These are phyloP conservation scores for Nezara viridula DNA, from an alignment of 2,888 invertebrate genomes.

Conservation along the genomic window DNA sequence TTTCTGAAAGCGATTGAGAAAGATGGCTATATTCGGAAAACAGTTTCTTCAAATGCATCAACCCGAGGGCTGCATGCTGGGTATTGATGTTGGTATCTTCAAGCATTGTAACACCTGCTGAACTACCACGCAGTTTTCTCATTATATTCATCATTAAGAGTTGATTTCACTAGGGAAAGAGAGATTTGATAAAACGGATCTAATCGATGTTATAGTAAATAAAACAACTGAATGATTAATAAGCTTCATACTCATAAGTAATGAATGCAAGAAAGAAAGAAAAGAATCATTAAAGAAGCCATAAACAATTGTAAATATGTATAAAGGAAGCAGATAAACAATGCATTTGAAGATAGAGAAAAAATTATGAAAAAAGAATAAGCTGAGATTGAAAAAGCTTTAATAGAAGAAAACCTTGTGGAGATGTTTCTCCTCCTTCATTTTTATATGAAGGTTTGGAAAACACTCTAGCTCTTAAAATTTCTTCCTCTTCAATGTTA, in stretches of 20 bases:
- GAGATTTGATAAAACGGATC: not conserved
- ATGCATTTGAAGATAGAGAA: not conserved
- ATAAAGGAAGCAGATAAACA: not conserved
- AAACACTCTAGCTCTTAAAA: constrained; percentile 29
- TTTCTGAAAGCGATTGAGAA: constrained; percentile 82
- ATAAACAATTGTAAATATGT: constrained; percentile 4
- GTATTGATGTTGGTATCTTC: constrained; percentile 76
- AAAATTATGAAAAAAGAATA: not conserved
- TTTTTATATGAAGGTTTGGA: constrained; percentile 34
- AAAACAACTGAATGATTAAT: not conserved
- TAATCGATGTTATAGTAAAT: not conserved
- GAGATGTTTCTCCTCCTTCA: constrained; percentile 56
- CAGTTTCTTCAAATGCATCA: constrained; percentile 96
- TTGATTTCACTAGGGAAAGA: constrained; percentile 31
- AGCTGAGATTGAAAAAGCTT: not conserved
- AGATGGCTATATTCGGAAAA: constrained; percentile 96
- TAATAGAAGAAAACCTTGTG: constrained; percentile 54
- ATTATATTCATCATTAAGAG: constrained; percentile 84
- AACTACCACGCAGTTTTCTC: constrained; percentile 85
- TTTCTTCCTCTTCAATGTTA: constrained; percentile 50
- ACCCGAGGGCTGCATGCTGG: constrained; percentile 88
- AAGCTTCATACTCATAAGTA: constrained; percentile 15
- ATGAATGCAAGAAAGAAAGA: not conserved
- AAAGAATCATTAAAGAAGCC: not conserved
- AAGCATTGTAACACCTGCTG: constrained; percentile 72